Percentiles rank a stretch among this genome's conserved stretches.
These are phyloP conservation scores for fruit fly (Drosophila melanogaster) DNA, from an alignment of 1,140 invertebrate genomes.

Conservation along the genomic window DNA sequence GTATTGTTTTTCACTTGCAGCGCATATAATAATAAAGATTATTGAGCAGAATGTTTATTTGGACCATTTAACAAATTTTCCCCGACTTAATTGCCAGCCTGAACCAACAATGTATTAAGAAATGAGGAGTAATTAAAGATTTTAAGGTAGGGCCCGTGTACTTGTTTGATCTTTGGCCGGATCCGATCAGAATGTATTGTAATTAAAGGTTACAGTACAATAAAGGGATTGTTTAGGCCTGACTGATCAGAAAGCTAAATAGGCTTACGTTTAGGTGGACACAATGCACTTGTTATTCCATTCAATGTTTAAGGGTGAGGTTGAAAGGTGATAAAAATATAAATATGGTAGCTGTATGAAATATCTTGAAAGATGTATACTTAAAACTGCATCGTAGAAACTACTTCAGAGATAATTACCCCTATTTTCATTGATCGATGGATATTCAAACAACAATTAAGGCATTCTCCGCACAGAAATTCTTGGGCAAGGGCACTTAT, in stretches of 20 bases:
- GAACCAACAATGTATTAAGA: conserved; percentile 4
- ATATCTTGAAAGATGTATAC: neutral
- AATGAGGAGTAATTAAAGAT: neutral
- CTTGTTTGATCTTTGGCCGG: conserved; percentile 10
- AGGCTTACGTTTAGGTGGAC: neutral
- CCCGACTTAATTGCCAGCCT: conserved; percentile 12
- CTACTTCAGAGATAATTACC: neutral
- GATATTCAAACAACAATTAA: neutral
- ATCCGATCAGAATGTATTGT: neutral
- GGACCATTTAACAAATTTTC: conserved; percentile 6
- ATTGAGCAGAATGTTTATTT: conserved; percentile 8
- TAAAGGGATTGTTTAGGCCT: conserved; percentile 2
- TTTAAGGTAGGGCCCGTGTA: conserved; percentile 10
- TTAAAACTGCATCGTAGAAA: neutral
- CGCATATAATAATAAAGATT: conserved; percentile 9
- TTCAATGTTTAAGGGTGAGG: neutral
- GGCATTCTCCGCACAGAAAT: neutral
- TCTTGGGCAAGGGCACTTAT: neutral
- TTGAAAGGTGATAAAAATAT: neutral
- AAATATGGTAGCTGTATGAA: neutral
- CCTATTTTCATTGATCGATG: neutral
- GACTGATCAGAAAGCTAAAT: neutral
- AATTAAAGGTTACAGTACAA: neutral
- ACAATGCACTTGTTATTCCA: neutral
- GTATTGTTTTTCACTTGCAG: neutral